Evolutionary conservation across 2,888 invertebrate genomes (phyloP).

Genomic region (Mesochorus sp.): DNA sequence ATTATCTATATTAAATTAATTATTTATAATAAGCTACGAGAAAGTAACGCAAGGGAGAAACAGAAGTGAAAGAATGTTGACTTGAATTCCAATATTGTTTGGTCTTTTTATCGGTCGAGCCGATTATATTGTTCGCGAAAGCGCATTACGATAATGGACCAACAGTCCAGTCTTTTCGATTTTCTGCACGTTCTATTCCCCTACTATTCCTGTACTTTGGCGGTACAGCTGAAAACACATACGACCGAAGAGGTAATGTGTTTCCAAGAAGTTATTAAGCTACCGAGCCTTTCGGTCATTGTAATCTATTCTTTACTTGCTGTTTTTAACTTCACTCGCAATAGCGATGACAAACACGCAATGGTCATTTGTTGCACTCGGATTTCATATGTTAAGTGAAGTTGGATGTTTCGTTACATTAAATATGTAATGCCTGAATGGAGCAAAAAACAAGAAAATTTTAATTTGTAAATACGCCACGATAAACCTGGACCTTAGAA

Average conservation of each 20-base stretch:
- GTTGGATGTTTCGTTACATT: too few species aligned
- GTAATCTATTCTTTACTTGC: too few species aligned
- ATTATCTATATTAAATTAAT: not conserved
- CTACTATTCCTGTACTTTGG: not conserved
- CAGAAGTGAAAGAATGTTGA: not conserved
- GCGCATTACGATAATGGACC: conserved; percentile 5
- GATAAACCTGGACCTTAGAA: too few species aligned
- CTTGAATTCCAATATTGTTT: not conserved
- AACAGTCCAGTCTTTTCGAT: not conserved
- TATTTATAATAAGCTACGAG: not conserved
- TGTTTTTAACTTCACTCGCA: not conserved
- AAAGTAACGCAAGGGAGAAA: not conserved
- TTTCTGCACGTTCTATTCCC: not conserved
- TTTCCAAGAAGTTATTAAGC: not conserved
- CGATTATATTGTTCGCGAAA: not conserved
- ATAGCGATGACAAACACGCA: not conserved
- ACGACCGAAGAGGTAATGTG: not conserved
- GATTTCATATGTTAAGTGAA: too few species aligned
- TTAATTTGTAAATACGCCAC: too few species aligned
- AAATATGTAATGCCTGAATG: too few species aligned
- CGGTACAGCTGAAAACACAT: not conserved
- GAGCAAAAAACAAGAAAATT: too few species aligned
- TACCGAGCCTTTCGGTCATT: not conserved
- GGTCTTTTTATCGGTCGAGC: not conserved
- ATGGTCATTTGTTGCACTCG: not conserved